A percentile compares a stretch with the other conserved stretches of the same genome.
phyloP scores from a whole-genome alignment of 2,888 invertebrate species.

The Antitype chi region DNA sequence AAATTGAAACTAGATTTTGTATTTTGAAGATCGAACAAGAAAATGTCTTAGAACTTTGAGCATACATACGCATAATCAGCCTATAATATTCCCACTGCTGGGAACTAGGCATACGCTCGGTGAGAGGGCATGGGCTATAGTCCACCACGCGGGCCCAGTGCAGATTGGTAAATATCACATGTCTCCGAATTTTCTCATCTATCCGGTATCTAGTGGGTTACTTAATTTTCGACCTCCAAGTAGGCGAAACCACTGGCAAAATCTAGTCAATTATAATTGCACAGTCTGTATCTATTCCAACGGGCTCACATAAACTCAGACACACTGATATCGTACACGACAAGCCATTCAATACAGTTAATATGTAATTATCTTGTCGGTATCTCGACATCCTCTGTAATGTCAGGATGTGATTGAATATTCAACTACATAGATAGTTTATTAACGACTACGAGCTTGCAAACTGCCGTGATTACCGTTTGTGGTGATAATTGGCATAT shows the following conservation, averaged over 20 bases:
- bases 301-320: not conserved
- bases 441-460: not conserved
- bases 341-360: conserved; percentile 21
- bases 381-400: conserved; percentile 14
- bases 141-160: no score
- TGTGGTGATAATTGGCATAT: not conserved
- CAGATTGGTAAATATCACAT: no score
- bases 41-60: not conserved
- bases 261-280: not conserved
- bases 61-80: not conserved
- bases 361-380: conserved; percentile 28
- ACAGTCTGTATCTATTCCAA: not conserved
- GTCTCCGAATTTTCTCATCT: no score
- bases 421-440: conserved; percentile 14
- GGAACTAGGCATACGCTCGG: no score
- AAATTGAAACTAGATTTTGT: not conserved
- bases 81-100: no score
- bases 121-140: no score
- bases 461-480: conserved; percentile 1
- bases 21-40: not conserved
- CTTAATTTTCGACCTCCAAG: no score
- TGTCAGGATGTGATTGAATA: conserved; percentile 32
- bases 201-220: no score
- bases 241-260: no score
- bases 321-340: not conserved